These are phyloP conservation scores for Coilia nasus DNA, from an alignment of 2,797 vertebrate species.

Conservation along the genomic window DNA sequence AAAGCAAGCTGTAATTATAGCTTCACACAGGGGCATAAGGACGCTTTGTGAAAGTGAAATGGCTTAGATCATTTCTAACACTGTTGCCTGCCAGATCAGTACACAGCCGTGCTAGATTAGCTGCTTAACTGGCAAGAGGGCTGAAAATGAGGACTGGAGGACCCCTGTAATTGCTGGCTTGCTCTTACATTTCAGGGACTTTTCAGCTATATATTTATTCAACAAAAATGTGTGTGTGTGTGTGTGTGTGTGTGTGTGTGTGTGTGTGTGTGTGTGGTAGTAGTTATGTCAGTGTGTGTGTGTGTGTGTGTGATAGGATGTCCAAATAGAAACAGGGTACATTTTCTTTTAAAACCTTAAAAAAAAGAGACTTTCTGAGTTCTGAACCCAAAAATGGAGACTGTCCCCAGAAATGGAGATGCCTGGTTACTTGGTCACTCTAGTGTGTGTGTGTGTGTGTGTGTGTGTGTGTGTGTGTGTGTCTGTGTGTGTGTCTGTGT, in stretches of 20 bases:
- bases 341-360: too few species aligned
- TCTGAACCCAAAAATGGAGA: too few species aligned
- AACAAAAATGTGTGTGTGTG: not conserved
- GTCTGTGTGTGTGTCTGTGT: too few species aligned
- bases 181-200: not conserved
- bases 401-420: too few species aligned
- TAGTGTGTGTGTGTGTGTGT: not conserved
- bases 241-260: too few species aligned
- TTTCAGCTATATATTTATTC: not conserved
- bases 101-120: not conserved
- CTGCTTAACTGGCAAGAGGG: not conserved
- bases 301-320: too few species aligned
- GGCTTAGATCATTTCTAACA: not conserved
- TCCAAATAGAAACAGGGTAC: too few species aligned
- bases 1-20: constrained; percentile 2
- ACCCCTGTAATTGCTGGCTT: not conserved
- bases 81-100: not conserved
- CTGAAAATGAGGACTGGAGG: not conserved
- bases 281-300: too few species aligned
- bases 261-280: too few species aligned
- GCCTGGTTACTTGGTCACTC: too few species aligned
- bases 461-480: too few species aligned
- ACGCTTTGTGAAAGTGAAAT: constrained; percentile 1
- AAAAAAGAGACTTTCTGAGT: too few species aligned
- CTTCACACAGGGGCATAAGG: not conserved